A percentile compares a stretch with the other conserved stretches of the same genome.
phyloP scores from a whole-genome alignment of 2,113 vertebrate genomes.

The Malurus cyaneus region DNA sequence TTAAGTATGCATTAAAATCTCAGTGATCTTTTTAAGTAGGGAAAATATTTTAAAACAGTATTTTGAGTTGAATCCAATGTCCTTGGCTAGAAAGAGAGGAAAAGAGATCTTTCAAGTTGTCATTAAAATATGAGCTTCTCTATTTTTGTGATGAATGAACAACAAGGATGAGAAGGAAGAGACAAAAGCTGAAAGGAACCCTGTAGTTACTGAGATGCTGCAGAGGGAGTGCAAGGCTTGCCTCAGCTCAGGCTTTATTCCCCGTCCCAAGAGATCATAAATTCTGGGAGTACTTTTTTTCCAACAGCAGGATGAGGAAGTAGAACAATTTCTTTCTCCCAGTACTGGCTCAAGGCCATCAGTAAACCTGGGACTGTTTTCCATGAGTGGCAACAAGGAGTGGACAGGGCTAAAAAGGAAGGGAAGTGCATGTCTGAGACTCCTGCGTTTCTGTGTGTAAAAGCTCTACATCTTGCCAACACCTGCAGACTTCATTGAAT shows the following conservation, averaged over 20 bases:
- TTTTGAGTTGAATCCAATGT: neutral
- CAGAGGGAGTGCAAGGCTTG: neutral
- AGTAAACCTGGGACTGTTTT: accelerated
- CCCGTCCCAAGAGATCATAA: neutral
- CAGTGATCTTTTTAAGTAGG: neutral
- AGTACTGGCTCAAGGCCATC: neutral
- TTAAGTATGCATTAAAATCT: neutral
- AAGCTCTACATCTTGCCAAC: neutral
- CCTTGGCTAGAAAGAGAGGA: neutral
- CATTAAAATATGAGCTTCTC: constrained; percentile 20
- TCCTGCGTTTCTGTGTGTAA: neutral
- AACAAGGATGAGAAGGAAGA: neutral
- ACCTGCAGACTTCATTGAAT: neutral
- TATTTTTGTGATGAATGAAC: constrained; percentile 28
- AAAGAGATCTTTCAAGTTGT: neutral
- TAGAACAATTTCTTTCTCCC: neutral
- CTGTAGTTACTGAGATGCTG: neutral
- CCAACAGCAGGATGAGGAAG: neutral
- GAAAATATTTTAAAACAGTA: neutral
- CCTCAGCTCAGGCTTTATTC: neutral
- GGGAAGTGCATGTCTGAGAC: neutral
- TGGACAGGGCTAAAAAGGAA: neutral
- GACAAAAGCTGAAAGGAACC: neutral
- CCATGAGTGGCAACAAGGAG: accelerated
- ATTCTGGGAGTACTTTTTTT: neutral